These are phyloP conservation scores for Euglossa dilemma DNA, from an alignment of 1,140 invertebrate genomes.

Conservation along the genomic window DNA sequence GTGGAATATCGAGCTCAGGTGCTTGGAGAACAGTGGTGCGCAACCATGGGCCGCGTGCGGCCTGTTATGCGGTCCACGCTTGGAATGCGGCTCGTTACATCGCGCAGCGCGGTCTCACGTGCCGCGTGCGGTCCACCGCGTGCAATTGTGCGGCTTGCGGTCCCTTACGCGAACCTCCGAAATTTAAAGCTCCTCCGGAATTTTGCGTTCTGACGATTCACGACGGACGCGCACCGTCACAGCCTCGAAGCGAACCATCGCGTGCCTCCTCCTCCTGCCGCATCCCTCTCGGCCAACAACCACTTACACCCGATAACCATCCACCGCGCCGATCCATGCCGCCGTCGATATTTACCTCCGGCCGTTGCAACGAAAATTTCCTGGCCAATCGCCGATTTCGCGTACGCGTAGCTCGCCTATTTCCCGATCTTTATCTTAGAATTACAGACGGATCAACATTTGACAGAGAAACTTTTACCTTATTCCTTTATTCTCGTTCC, in stretches of 20 bases:
- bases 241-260: background rate
- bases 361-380: background rate
- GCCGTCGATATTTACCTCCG: background rate
- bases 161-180: constrained; percentile 34
- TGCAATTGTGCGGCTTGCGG: constrained; percentile 47
- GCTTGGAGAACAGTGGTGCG: constrained; percentile 32
- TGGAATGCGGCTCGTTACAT: constrained; percentile 47
- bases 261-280: background rate
- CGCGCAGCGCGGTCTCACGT: constrained; percentile 35
- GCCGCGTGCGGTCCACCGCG: constrained; percentile 45
- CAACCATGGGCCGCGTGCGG: constrained; percentile 30
- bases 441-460: no score
- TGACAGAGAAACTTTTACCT: no score
- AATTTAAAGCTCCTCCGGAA: constrained; percentile 43
- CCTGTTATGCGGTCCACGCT: constrained; percentile 50
- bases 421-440: no score
- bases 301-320: constrained; percentile 17
- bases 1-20: background rate
- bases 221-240: background rate
- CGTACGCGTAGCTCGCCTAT: background rate
- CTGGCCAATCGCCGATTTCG: background rate
- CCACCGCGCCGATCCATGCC: background rate
- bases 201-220: constrained; percentile 31
- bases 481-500: no score
- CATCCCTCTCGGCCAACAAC: background rate